Conservation (phyloP, 2,888 invertebrate species). For the Phytoseiulus persimilis region DNA sequence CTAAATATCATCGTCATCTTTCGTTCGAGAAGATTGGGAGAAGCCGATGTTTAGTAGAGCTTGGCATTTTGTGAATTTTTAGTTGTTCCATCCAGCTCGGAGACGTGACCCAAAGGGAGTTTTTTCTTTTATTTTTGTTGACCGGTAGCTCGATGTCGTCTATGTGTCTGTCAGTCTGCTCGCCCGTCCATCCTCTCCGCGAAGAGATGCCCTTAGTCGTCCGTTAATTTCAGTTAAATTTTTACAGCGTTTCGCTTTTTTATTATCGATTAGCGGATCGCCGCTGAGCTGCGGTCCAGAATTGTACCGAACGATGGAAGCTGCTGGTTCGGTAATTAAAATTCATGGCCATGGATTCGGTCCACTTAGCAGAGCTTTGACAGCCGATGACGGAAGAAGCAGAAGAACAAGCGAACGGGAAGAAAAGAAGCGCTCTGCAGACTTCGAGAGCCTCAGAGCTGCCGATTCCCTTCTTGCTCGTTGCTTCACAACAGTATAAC, state of each 20-base stretch:
- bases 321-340: not conserved
- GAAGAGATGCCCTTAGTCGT: not conserved
- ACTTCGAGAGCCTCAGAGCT: not conserved
- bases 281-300: not conserved
- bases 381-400: not conserved
- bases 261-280: constrained; percentile 5
- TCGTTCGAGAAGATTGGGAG: not conserved
- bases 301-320: not conserved
- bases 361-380: not conserved
- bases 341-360: not conserved
- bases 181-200: not conserved
- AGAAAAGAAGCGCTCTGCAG: not conserved
- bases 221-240: not conserved
- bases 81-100: not conserved
- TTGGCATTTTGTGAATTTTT: not conserved
- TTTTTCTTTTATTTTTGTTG: not conserved
- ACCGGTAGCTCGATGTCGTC: not conserved
- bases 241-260: not conserved
- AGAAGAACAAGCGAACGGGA: not conserved
- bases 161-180: not conserved
- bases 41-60: not conserved
- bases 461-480: not conserved
- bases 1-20: not conserved
- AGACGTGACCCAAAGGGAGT: not conserved
- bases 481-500: no score